Conservation (phyloP, 2,888 invertebrate genomes). For the Athalia rosae region DNA sequence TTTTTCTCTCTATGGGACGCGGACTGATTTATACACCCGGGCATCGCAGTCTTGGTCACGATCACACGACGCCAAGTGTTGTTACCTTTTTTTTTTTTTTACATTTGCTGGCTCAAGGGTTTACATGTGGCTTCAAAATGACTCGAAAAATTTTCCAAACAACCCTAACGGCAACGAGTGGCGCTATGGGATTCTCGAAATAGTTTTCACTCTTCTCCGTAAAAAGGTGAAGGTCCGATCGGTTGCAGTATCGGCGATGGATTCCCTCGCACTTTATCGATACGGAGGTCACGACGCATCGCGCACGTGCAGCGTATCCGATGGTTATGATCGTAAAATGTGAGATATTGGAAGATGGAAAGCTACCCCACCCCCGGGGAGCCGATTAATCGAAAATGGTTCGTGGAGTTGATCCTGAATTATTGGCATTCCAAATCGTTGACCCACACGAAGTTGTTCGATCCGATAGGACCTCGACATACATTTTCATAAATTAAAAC, state of each 20-base stretch:
- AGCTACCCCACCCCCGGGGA: not conserved
- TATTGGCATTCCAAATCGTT: conserved; percentile 48
- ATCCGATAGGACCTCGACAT: conserved; percentile 50
- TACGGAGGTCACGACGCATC: not conserved
- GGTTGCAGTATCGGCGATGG: not conserved
- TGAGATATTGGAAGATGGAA: not conserved
- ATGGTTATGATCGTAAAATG: not conserved
- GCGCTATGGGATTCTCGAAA: not conserved
- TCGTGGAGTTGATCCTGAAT: conserved; percentile 48
- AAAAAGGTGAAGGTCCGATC: not conserved
- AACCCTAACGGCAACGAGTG: conserved; percentile 38
- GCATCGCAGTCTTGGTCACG: conserved; percentile 44
- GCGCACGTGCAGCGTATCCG: not conserved
- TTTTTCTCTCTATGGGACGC: conserved; percentile 45
- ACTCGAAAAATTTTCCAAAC: conserved; percentile 40
- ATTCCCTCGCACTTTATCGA: conserved; percentile 5
- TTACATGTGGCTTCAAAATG: conserved; percentile 45
- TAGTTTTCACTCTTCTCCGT: conserved; percentile 13
- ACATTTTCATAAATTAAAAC: conserved; percentile 54
- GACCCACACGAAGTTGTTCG: conserved; percentile 18
- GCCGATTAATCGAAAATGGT: conserved; percentile 51
- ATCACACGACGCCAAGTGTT: conserved; percentile 42
- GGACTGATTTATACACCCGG: conserved; percentile 57
- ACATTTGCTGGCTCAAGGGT: conserved; percentile 39
- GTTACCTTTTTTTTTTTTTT: conserved; percentile 35